Evolutionary conservation across 2,888 invertebrate genomes (phyloP), one percentile per base, ranked within the genome.

Genomic region (Apodemia zela): DNA sequence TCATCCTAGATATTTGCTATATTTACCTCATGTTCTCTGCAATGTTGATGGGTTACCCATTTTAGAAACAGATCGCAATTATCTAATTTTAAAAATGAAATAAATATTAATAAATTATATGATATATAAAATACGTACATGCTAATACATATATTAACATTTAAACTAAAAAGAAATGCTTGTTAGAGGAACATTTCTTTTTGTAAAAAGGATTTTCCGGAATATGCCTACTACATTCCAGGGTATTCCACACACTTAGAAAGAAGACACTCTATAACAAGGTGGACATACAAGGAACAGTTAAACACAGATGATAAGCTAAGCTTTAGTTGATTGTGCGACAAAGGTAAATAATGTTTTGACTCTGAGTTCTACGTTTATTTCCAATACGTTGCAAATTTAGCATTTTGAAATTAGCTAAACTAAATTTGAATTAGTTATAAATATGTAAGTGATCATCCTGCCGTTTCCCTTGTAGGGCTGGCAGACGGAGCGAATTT

Each of bases 31-130:
- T 60, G 59, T 60, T 42, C 62, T 61, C 63, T 60, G 60, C 18
- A 45, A 58, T 45, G 57, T 64, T 33, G 69, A 72, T 66, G 79
- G 81, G 83, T 81, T 79, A 81, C 83, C 85, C 90, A 90, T 89
- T 90, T 90, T 79, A 90, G 90, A 77, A 90, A 90, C 90, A 90
- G 90, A 90, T 90, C 90, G 90, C 89, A 90, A 90, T 88, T 79
- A 78, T 77, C 76, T 77, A 80, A 76, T 74, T 75, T 66, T 76
- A 75, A 77, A 21, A 74, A 81, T 76, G 66, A 82, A 71, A 73
- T 70, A 70, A 68, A 25, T 49, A 21, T 58, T 58, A 18, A 35
- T 58, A 57, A 60, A 51, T 35, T 13, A 60, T 2, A 60, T 21
- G 59, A 45, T 63, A 63, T 58, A 63, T 58, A 62, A 18, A 62